These are phyloP conservation scores for Zeus faber DNA, from an alignment of 2,113 vertebrate species.

Conservation along the genomic window DNA sequence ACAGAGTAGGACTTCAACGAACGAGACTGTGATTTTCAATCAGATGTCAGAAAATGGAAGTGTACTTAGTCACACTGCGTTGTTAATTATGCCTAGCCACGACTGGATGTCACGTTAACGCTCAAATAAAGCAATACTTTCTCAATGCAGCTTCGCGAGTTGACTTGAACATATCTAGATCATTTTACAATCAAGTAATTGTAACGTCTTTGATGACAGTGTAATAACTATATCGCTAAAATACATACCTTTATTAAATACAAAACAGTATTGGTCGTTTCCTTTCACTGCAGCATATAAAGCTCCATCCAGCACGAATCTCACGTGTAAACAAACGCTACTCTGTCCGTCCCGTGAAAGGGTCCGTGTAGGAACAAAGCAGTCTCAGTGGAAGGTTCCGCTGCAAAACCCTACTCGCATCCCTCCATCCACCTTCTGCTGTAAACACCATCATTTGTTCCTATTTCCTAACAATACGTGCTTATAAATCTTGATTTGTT, in stretches of 20 bases:
- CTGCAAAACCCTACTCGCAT: no score
- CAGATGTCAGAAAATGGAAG: not conserved
- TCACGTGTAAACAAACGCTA: constrained; percentile 68
- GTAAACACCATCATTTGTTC: not conserved
- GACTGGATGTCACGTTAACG: not conserved
- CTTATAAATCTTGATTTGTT: no score
- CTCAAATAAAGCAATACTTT: not conserved
- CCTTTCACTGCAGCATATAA: not conserved
- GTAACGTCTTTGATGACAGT: no score
- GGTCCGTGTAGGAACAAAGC: constrained; percentile 10
- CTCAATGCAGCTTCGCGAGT: not conserved
- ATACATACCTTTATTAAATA: not conserved
- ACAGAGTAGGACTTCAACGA: no score
- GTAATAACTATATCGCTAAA: not conserved
- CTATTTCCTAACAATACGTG: no score
- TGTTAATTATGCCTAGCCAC: not conserved
- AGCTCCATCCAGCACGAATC: constrained; percentile 1
- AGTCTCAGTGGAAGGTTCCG: constrained; percentile 62
- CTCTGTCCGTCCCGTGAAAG: constrained; percentile 30
- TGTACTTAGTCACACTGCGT: no score
- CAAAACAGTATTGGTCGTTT: no score
- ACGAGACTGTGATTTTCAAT: not conserved
- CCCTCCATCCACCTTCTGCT: not conserved
- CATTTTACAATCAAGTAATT: no score
- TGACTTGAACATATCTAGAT: not conserved